Percentiles rank a stretch among this genome's conserved stretches.
Conservation (phyloP, 2,888 invertebrate species). For the Sarcophaga caerulescens region DNA sequence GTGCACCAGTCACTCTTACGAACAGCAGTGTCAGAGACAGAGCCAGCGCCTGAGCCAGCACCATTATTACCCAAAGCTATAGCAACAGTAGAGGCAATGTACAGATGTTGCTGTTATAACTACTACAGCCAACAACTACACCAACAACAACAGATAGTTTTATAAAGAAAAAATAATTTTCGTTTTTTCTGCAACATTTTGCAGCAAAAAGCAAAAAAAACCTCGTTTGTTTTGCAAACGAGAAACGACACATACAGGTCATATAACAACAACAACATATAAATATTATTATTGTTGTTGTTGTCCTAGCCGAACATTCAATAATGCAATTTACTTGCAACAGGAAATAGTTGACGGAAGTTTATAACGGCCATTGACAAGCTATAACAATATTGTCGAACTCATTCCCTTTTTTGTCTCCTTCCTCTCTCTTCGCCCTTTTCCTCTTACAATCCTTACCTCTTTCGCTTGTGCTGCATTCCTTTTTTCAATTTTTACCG, state of each 20-base stretch:
- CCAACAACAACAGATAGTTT: conserved; percentile 42
- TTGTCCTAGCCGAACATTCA: conserved; percentile 53
- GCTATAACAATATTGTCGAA: conserved; percentile 60
- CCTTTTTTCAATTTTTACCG: no score
- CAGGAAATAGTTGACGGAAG: conserved; percentile 72
- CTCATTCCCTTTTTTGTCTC: neutral
- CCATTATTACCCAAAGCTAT: neutral
- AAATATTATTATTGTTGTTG: neutral
- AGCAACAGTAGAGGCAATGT: neutral
- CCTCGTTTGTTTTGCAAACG: neutral
- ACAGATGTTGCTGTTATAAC: neutral
- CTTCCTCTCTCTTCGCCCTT: neutral
- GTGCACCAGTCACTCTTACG: neutral
- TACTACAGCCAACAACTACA: conserved; percentile 22
- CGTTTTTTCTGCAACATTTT: neutral
- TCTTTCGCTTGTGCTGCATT: no score
- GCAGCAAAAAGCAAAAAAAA: neutral
- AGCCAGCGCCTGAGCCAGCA: no score
- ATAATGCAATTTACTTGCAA: conserved; percentile 70
- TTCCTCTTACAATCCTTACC: no score
- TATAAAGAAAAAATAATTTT: conserved; percentile 14
- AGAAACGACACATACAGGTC: neutral
- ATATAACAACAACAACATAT: neutral
- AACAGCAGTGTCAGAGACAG: no score
- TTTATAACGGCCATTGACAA: conserved; percentile 67